A percentile compares a stretch with the other conserved stretches of the same genome.
These are phyloP conservation scores for Paratilapia polleni DNA, from an alignment of 2,113 vertebrate species.

Conservation along the genomic window DNA sequence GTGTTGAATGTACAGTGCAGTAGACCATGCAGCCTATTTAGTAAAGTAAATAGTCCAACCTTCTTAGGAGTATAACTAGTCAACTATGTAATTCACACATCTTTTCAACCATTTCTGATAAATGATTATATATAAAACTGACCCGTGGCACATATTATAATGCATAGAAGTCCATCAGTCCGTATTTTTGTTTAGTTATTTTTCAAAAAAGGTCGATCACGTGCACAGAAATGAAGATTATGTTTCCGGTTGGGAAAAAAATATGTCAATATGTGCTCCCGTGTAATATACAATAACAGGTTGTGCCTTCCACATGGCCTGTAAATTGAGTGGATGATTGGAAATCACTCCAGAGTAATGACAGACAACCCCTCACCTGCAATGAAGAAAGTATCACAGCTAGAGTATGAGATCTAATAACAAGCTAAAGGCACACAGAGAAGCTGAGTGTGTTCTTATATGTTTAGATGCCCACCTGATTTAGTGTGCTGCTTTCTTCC, in stretches of 20 bases:
- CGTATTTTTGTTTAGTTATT: not conserved
- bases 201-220: not conserved
- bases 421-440: not conserved
- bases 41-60: not conserved
- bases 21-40: too few relatives aligned
- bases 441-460: not conserved
- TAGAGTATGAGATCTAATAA: conserved; percentile 13
- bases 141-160: too few relatives aligned
- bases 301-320: conserved; percentile 9
- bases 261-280: not conserved
- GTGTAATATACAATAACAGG: conserved; percentile 41
- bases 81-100: not conserved
- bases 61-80: not conserved
- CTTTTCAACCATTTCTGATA: not conserved
- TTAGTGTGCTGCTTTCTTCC: not conserved
- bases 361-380: conserved; percentile 32
- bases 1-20: not conserved
- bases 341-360: conserved; percentile 47
- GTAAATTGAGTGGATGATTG: conserved; percentile 49
- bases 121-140: not conserved
- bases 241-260: not conserved
- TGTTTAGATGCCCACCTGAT: conserved; percentile 21
- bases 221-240: not conserved
- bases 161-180: not conserved
- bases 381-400: conserved; percentile 16